A percentile compares a stretch with the other conserved stretches of the same genome.
Conservation (phyloP, 2,888 invertebrate species). For the Nemotelus pantherinus region DNA sequence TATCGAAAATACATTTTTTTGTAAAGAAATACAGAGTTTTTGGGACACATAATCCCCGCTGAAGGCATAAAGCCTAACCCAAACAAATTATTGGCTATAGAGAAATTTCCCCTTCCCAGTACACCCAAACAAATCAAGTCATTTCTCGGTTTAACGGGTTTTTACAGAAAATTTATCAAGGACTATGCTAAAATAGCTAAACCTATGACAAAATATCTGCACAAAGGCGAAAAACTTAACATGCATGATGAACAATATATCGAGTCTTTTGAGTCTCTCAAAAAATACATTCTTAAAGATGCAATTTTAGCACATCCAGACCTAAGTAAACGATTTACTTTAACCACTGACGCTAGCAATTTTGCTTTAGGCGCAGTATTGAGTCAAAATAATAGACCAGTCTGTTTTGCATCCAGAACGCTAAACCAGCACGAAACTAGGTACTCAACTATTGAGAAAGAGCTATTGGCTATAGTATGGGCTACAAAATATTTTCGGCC, state of each 20-base stretch:
- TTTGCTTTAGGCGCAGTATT: conserved; percentile 54
- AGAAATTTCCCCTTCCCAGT: conserved; percentile 52
- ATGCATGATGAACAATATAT: background rate
- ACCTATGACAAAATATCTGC: conserved; percentile 48
- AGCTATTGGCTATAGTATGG: conserved; percentile 56
- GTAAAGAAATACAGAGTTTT: conserved; percentile 45
- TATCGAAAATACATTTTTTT: conserved; percentile 47
- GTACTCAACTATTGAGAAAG: conserved; percentile 57
- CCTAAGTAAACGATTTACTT: conserved; percentile 54
- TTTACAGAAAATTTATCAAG: conserved; percentile 27
- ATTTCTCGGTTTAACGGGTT: conserved; percentile 51
- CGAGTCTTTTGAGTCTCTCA: conserved; percentile 15
- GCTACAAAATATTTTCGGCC: conserved; percentile 58
- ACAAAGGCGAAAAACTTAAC: conserved; percentile 23
- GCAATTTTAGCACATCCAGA: conserved; percentile 53
- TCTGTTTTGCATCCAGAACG: conserved; percentile 51
- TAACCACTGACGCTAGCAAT: conserved; percentile 56
- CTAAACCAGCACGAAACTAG: conserved; percentile 51
- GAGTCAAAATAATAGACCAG: conserved; percentile 52
- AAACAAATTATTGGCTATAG: conserved; percentile 53
- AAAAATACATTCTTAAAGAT: conserved; percentile 27
- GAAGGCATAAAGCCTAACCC: conserved; percentile 56
- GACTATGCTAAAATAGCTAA: conserved; percentile 37
- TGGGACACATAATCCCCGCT: conserved; percentile 55
- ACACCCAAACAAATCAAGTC: conserved; percentile 54